Percentiles rank a stretch among this genome's conserved stretches.
Evolutionary conservation across 2,113 vertebrate genomes (phyloP).

Genomic region (Donacobius atricapilla): DNA sequence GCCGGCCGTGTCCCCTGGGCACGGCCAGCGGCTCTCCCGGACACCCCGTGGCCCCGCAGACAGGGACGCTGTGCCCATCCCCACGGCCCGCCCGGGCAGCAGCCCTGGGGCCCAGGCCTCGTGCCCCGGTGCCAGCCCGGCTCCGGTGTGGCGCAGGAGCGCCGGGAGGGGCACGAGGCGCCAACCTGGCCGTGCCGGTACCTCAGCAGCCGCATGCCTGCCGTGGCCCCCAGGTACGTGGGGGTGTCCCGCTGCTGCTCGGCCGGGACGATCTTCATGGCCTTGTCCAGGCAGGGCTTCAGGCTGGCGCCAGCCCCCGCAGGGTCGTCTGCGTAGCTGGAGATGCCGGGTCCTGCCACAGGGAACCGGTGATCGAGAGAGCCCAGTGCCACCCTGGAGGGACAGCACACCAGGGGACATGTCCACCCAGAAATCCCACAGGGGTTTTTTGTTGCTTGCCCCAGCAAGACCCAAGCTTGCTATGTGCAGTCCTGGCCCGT

Average conservation of each 20-base stretch:
- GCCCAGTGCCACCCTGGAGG: background rate
- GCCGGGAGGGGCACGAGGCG: background rate
- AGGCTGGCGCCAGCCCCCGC: conserved; percentile 37
- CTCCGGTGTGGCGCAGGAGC: fast-evolving
- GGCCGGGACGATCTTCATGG: conserved; percentile 44
- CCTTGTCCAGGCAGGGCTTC: conserved; percentile 66
- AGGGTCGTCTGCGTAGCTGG: conserved; percentile 30
- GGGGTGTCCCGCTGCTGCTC: conserved; percentile 44
- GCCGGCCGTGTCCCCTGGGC: too few relatives aligned
- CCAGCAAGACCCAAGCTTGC: fast-evolving
- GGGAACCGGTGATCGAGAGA: background rate
- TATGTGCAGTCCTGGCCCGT: too few relatives aligned
- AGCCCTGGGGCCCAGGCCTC: fast-evolving
- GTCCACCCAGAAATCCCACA: background rate
- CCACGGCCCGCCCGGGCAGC: background rate
- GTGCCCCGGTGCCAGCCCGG: background rate
- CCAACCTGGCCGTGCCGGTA: background rate
- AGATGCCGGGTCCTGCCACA: conserved; percentile 69
- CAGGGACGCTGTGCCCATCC: background rate
- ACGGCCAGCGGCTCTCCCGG: background rate
- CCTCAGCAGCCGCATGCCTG: conserved; percentile 77
- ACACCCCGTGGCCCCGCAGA: fast-evolving
- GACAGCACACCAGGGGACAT: fast-evolving
- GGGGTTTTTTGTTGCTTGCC: fast-evolving
- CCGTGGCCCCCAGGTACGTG: conserved; percentile 72